phyloP scores from a whole-genome alignment of 2,888 invertebrate genomes.

The Penaeus monodon region DNA sequence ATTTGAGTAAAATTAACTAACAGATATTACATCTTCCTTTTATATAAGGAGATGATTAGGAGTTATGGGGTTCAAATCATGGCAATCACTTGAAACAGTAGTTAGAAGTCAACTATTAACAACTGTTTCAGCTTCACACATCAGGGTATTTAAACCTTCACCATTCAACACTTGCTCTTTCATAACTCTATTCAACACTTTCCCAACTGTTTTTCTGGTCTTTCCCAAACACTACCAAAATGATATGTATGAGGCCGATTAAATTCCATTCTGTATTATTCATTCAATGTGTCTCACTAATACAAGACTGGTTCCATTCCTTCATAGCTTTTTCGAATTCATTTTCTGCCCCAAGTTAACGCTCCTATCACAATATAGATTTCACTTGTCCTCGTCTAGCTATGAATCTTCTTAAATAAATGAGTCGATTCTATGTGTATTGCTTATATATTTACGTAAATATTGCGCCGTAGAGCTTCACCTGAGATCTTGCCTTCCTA shows the following conservation, averaged over 20 bases:
- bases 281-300: not conserved
- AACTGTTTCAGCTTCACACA: conserved; percentile 18
- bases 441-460: conserved; percentile 31
- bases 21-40: not conserved
- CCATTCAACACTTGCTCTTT: not conserved
- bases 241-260: conserved; percentile 23
- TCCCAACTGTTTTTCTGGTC: conserved; percentile 26
- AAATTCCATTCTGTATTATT: conserved; percentile 2
- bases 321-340: not conserved
- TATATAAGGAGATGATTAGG: conserved; percentile 26
- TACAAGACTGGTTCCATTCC: not conserved
- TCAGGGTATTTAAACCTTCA: not conserved
- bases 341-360: conserved; percentile 23
- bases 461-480: conserved; percentile 17
- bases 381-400: conserved; percentile 7
- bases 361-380: not conserved
- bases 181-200: not conserved
- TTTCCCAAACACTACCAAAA: conserved; percentile 40
- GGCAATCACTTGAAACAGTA: conserved; percentile 7
- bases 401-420: conserved; percentile 7
- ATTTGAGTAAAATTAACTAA: not conserved
- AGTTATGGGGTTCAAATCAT: conserved; percentile 32
- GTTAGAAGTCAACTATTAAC: conserved; percentile 19
- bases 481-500: not conserved
- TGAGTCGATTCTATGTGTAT: conserved; percentile 20